Evolutionary conservation across 2,888 invertebrate species (phyloP).

Genomic region (Baronia brevicornis): DNA sequence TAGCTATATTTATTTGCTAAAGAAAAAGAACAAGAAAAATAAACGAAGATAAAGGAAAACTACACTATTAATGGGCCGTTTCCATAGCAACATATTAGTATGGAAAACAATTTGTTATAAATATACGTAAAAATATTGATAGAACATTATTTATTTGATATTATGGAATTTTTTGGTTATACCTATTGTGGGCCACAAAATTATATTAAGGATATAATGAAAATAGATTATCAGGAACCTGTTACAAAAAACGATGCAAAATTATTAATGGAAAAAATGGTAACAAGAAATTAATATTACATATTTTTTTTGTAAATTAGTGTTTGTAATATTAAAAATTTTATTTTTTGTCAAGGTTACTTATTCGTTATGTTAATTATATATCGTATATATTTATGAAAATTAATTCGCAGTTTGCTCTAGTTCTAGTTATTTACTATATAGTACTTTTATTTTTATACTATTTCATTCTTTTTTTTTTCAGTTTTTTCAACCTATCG

Average conservation of each 20-base stretch:
- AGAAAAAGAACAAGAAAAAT: too few relatives aligned
- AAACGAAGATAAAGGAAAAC: too few relatives aligned
- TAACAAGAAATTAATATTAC: too few relatives aligned
- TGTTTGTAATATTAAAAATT: neutral
- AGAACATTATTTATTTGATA: constrained; percentile 2
- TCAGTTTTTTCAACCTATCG: constrained; percentile 41
- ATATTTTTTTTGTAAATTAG: too few relatives aligned
- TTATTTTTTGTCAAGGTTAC: constrained; percentile 23
- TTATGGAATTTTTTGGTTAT: constrained; percentile 73
- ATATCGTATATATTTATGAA: neutral
- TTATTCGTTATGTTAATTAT: neutral
- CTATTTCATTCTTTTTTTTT: constrained; percentile 7
- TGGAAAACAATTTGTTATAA: too few relatives aligned
- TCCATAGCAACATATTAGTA: too few relatives aligned
- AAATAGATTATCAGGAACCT: constrained; percentile 63
- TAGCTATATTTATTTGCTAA: too few relatives aligned
- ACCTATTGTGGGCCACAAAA: constrained; percentile 66
- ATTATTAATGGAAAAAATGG: constrained; percentile 44
- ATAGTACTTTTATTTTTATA: neutral
- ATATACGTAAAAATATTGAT: too few relatives aligned
- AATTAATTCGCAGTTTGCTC: too few relatives aligned
- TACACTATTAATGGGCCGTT: too few relatives aligned
- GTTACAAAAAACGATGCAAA: constrained; percentile 42
- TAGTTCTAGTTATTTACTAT: too few relatives aligned
- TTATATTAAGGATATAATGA: constrained; percentile 62